Conservation (phyloP, 2,797 vertebrate genomes). For the Thamnophis elegans region DNA sequence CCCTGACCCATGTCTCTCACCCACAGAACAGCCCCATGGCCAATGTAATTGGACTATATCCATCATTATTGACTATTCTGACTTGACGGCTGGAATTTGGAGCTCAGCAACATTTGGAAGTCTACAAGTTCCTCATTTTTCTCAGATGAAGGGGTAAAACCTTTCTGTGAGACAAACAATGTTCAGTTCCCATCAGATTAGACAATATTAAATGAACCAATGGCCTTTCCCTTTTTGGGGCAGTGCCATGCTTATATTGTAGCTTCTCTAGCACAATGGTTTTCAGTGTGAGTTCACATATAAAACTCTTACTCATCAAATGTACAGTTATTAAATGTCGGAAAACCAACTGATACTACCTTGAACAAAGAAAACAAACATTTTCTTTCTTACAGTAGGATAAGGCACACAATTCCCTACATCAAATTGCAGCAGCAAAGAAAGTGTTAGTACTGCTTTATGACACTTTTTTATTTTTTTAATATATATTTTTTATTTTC, state of each 20-base stretch:
- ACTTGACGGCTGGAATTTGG: neutral
- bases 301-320: neutral
- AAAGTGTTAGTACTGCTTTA: neutral
- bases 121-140: neutral
- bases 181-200: neutral
- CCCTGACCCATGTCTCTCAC: neutral
- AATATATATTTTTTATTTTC: too few species aligned
- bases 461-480: too few species aligned
- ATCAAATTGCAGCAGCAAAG: neutral
- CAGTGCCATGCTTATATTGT: neutral
- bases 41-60: neutral
- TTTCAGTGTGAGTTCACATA: neutral
- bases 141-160: neutral
- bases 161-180: too few species aligned
- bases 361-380: neutral
- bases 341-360: neutral
- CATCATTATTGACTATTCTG: neutral
- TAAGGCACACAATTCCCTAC: neutral
- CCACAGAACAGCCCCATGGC: neutral
- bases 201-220: neutral
- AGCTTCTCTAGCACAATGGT: neutral
- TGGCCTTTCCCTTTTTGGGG: neutral
- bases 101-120: neutral
- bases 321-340: neutral
- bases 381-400: neutral